Percentiles rank a stretch among this genome's conserved stretches.
phyloP scores from a whole-genome alignment of 2,888 invertebrate genomes.

The Apeira syringaria region DNA sequence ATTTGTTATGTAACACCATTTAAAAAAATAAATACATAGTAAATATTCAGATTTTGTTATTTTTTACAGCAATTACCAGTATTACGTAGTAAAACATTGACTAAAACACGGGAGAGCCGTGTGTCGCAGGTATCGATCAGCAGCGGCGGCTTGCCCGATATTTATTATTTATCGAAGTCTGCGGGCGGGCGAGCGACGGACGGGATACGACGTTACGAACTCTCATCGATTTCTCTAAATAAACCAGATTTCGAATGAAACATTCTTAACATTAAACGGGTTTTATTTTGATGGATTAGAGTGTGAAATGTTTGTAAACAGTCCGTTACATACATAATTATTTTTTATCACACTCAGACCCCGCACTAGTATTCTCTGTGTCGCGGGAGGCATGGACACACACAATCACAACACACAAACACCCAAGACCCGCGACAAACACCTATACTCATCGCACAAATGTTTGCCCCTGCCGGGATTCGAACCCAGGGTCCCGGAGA shows the following conservation, averaged over 20 bases:
- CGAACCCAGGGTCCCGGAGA: too few relatives aligned
- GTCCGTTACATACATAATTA: slow-evolving; percentile 1
- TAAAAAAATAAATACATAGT: too few relatives aligned
- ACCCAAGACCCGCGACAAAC: too few relatives aligned
- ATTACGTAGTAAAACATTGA: slow-evolving; percentile 12
- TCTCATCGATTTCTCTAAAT: slow-evolving; percentile 3
- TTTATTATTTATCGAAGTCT: slow-evolving; percentile 30
- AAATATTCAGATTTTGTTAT: too few relatives aligned
- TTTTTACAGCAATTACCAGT: neutral
- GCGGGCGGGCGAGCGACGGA: slow-evolving; percentile 14
- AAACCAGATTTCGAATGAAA: neutral
- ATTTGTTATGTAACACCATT: too few relatives aligned
- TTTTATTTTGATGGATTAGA: too few relatives aligned
- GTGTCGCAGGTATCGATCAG: slow-evolving; percentile 24
- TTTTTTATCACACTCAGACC: too few relatives aligned
- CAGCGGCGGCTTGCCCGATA: slow-evolving; percentile 15
- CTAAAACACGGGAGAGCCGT: slow-evolving; percentile 8
- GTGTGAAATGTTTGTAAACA: neutral
- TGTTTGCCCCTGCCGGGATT: too few relatives aligned
- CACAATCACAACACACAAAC: too few relatives aligned
- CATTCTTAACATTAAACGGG: neutral
- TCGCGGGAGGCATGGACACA: too few relatives aligned
- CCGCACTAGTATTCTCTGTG: too few relatives aligned
- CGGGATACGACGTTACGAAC: slow-evolving; percentile 17
- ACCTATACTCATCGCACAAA: too few relatives aligned